Base-by-base conservation (phyloP, 2,888 invertebrate genomes). In the Mermis nigrescens region DNA sequence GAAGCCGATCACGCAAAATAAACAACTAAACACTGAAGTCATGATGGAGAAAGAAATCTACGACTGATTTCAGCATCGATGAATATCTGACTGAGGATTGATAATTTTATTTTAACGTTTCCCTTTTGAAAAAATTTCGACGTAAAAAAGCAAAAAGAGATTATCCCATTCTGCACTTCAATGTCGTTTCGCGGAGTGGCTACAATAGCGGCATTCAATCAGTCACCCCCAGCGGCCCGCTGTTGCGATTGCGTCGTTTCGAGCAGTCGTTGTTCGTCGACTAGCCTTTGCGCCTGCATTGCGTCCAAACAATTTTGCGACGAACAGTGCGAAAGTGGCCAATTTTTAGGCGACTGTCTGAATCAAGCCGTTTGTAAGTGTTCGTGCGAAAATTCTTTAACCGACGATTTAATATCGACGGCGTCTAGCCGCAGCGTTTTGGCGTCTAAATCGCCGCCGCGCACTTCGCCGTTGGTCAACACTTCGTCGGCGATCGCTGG, bases 351-450 rank as follows among this genome's bases (percentile, higher is more conserved):
- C 38, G 71, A 71, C 65, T 71, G 71, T 60, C 64, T 71, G 52
- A 71, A 71, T 57, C 71, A 71, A 57, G 71, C 71, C 15, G 70
- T 71, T 29, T 71, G 71, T 66, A 71, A 71, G 62, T 71, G 71
- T 60, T 68, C 68, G 26, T 71, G 71, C 64, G 71, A 72, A 60
- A 68, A n/a, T n/a, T n/a, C n/a, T n/a, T n/a, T n/a, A n/a, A 22
- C 52, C 7, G 7, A 12, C 22, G 52, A 26, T 51, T 7, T 26
- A 15, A 12, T 22, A 22, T 4, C 32, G 4, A 48, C 7, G 7
- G 22, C 51, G 7, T 4, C 57, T 3, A 29, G 27, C 27, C 27
- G 27, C 55, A 51, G 52, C 22, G 52, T 7, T 7, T 12, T 51
- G 12, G 7, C 52, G 52, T n/a, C n/a, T 4, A 26, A 7, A 27